A percentile compares a stretch with the other conserved stretches of the same genome.
Evolutionary conservation across 2,113 vertebrate species (phyloP).

Genomic region (Ceyx melanurus): DNA sequence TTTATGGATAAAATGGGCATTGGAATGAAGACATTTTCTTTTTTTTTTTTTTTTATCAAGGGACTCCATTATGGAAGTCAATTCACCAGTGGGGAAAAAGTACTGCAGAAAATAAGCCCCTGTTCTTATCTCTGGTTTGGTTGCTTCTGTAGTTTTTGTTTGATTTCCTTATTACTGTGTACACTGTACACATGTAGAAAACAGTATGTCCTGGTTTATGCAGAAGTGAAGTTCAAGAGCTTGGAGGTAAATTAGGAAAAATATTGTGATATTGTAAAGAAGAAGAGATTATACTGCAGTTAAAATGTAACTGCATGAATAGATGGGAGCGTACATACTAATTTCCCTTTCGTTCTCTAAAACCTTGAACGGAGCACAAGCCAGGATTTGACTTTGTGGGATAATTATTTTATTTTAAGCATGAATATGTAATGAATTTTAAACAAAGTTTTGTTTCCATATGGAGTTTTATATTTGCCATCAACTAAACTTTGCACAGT

Average conservation of each 20-base stretch:
- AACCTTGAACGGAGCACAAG: not conserved
- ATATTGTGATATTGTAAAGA: conserved; percentile 27
- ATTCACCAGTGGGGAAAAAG: not conserved
- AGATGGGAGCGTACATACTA: not conserved
- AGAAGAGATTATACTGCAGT: not conserved
- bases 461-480: not conserved
- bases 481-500: not conserved
- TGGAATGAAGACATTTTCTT: not conserved
- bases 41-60: not conserved
- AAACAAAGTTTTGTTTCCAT: not conserved
- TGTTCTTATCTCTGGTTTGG: not conserved
- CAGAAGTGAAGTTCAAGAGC: not conserved
- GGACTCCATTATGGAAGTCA: not conserved
- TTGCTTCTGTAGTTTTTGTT: not conserved
- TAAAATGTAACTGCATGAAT: conserved; percentile 7
- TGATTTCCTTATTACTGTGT: not conserved
- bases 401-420: not conserved
- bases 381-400: not conserved
- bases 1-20: not conserved
- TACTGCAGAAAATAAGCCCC: not conserved
- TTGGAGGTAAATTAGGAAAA: conserved; percentile 32
- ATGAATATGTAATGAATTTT: not conserved
- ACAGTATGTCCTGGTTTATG: not conserved
- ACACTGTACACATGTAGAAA: not conserved
- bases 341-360: conserved; percentile 1